A percentile compares a stretch with the other conserved stretches of the same genome.
These are phyloP conservation scores for Dendronephthya gigantea DNA, from an alignment of 64 coral and sea anemone genomes.

Conservation along the genomic window DNA sequence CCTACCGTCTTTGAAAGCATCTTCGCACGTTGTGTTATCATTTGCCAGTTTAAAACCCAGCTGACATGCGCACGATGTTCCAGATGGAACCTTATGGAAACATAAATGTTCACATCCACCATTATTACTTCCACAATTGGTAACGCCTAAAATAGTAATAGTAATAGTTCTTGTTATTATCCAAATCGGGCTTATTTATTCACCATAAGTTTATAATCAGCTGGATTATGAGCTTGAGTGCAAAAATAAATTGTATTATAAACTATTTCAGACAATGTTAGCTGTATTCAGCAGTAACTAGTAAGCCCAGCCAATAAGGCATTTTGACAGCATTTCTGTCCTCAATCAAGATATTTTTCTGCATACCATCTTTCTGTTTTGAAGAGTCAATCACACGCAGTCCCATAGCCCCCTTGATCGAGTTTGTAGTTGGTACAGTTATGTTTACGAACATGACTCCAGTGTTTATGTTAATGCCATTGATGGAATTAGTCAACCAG, in stretches of 20 bases:
- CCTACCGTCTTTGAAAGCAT: slow-evolving; percentile 4
- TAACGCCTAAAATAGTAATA: not conserved
- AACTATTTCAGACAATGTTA: too few species aligned
- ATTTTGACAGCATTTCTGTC: too few species aligned
- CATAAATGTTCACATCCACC: not conserved
- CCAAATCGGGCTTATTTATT: too few species aligned
- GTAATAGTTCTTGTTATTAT: not conserved
- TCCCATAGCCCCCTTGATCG: not conserved
- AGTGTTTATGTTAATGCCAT: not conserved
- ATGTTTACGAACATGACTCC: not conserved
- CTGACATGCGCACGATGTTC: not conserved
- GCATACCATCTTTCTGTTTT: not conserved
- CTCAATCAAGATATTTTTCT: too few species aligned
- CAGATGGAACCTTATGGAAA: not conserved
- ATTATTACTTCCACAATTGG: not conserved
- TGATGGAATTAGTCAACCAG: not conserved
- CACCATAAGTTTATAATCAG: too few species aligned
- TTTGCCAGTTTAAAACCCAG: not conserved
- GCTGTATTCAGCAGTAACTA: not conserved
- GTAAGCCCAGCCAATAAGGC: not conserved
- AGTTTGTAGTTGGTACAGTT: not conserved
- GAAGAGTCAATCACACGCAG: not conserved
- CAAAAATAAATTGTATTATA: too few species aligned
- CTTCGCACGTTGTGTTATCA: not conserved
- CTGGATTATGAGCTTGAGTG: too few species aligned